Evolutionary conservation across 2,888 invertebrate genomes (phyloP).

Genomic region (Coelopa pilipes): DNA sequence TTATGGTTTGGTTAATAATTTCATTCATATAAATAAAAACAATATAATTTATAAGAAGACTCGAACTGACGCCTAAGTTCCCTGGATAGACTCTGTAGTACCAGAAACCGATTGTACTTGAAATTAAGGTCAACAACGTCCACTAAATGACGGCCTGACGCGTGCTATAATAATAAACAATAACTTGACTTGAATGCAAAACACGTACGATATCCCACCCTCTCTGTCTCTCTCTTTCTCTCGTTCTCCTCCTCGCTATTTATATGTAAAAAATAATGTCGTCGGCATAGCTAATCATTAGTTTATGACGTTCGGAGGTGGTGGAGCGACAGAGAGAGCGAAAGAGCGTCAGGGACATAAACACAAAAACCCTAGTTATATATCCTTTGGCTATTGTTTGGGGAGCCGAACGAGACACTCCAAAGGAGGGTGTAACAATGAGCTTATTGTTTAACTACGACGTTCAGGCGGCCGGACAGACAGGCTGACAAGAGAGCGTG

Average conservation of each 20-base stretch:
- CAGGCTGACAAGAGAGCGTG: neutral
- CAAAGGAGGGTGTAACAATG: slow-evolving; percentile 27
- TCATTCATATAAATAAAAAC: too few relatives aligned
- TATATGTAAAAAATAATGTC: slow-evolving; percentile 42
- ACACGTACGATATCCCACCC: neutral
- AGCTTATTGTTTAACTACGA: slow-evolving; percentile 20
- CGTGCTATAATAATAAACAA: slow-evolving; percentile 22
- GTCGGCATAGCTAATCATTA: slow-evolving; percentile 45
- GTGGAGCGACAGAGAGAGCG: too few relatives aligned
- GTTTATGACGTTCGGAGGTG: slow-evolving; percentile 27
- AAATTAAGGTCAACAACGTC: slow-evolving; percentile 23
- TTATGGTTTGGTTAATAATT: too few relatives aligned
- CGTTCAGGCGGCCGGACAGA: neutral
- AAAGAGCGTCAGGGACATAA: slow-evolving; percentile 14
- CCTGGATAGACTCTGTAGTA: too few relatives aligned
- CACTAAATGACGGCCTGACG: slow-evolving; percentile 15
- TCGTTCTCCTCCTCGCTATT: neutral
- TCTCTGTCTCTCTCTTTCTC: neutral
- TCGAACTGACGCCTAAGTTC: too few relatives aligned
- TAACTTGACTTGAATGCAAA: neutral
- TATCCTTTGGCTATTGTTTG: slow-evolving; percentile 9
- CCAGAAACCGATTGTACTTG: neutral
- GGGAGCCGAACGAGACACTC: neutral
- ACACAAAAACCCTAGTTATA: slow-evolving; percentile 20
- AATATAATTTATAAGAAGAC: too few relatives aligned